phyloP scores from a whole-genome alignment of 2,113 vertebrate genomes.

The Enhydra lutris region DNA sequence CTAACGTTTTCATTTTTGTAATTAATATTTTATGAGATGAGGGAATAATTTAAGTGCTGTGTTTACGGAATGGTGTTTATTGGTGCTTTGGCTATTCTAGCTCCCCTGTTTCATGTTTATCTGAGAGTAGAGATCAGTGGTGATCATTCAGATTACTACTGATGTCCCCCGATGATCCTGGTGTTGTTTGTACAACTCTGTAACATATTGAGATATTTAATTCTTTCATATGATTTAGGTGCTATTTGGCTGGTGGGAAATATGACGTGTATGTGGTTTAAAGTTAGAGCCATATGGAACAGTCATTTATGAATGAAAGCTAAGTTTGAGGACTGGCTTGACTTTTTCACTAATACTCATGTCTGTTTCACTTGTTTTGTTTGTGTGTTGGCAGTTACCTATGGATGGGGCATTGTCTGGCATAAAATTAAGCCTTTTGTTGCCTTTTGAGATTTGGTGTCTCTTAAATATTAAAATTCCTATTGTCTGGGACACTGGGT shows the following conservation, averaged over 20 bases:
- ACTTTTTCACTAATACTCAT: neutral
- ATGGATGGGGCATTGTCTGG: neutral
- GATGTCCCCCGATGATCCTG: neutral
- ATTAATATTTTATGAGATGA: neutral
- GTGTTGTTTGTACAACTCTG: neutral
- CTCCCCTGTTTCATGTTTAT: neutral
- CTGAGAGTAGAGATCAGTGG: neutral
- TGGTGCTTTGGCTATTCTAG: neutral
- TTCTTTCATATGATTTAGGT: neutral
- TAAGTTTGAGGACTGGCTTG: neutral
- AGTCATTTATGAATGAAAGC: neutral
- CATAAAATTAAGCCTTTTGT: neutral
- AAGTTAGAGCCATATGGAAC: neutral
- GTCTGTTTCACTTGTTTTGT: neutral
- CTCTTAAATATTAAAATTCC: slow-evolving; percentile 13
- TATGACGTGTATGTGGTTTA: neutral
- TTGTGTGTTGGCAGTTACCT: neutral
- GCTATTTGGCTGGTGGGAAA: neutral
- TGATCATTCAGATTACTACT: neutral
- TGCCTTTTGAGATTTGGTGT: slow-evolving; percentile 3
- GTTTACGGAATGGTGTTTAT: neutral
- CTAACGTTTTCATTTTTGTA: slow-evolving; percentile 18
- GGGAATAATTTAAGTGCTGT: neutral
- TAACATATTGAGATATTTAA: neutral
- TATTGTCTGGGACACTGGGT: neutral